Conservation (phyloP, 2,113 vertebrate species). For the Rhadina sibilatrix region DNA sequence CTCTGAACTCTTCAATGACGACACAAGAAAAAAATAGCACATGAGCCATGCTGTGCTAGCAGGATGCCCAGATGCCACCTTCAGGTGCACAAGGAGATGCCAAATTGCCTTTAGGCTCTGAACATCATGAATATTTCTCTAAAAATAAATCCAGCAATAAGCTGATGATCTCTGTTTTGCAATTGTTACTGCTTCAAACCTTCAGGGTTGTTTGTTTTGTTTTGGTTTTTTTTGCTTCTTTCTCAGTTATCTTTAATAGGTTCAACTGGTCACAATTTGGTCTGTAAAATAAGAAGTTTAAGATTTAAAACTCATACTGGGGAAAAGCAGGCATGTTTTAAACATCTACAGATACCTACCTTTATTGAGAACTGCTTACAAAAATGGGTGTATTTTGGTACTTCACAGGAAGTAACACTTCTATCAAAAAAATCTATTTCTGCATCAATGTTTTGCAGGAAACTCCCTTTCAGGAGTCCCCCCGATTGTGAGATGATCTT, state of each 20-base stretch:
- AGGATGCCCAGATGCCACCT: conserved; percentile 50
- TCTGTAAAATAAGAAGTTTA: background rate
- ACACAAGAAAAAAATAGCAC: conserved; percentile 45
- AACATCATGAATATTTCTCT: background rate
- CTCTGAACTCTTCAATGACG: background rate
- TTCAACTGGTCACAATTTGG: background rate
- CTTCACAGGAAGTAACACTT: background rate
- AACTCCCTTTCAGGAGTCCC: too few species aligned
- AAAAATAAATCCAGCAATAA: conserved; percentile 26
- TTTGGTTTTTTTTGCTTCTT: background rate
- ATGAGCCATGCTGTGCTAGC: conserved; percentile 39
- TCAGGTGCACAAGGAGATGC: conserved; percentile 19
- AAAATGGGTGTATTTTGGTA: background rate
- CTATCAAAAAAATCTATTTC: background rate
- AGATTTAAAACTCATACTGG: background rate
- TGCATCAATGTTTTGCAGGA: background rate
- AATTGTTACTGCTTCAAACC: background rate
- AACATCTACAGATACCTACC: background rate
- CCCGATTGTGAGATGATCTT: too few species aligned
- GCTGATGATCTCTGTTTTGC: background rate
- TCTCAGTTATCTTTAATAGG: background rate
- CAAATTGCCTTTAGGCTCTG: conserved; percentile 13
- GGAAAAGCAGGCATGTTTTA: background rate
- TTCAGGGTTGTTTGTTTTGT: background rate
- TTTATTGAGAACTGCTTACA: background rate